phyloP scores from a whole-genome alignment of 2,113 vertebrate species.

The Andinoacara biseriatus region DNA sequence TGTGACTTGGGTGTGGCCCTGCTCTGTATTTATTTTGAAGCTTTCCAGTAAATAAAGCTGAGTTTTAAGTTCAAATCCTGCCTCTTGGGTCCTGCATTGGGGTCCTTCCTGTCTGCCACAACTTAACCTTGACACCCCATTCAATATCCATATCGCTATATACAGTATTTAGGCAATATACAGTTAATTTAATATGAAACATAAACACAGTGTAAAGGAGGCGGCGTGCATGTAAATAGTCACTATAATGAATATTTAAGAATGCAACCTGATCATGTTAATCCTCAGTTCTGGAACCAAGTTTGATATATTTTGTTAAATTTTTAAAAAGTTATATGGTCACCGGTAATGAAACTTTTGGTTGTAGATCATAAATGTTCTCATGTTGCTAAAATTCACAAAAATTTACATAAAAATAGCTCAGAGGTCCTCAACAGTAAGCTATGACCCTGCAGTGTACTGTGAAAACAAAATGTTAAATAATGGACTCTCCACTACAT shows the following conservation, averaged over 20 bases:
- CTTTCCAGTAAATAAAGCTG: too few relatives aligned
- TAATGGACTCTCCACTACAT: background rate
- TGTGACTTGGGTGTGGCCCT: too few relatives aligned
- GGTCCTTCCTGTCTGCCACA: too few relatives aligned
- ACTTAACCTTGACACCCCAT: background rate
- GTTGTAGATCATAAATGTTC: background rate
- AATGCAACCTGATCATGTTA: too few relatives aligned
- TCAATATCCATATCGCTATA: background rate
- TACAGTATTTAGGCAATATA: background rate
- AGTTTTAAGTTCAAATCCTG: too few relatives aligned
- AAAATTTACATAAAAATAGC: background rate
- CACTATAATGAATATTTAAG: background rate
- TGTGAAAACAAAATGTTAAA: conserved; percentile 1
- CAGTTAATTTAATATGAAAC: background rate
- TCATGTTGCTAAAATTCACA: background rate
- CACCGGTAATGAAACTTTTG: background rate
- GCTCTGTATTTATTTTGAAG: too few relatives aligned
- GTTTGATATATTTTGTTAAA: too few relatives aligned
- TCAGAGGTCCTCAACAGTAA: background rate
- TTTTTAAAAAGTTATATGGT: background rate
- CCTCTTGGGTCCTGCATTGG: too few relatives aligned
- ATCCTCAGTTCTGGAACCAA: too few relatives aligned
- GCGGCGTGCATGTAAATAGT: background rate
- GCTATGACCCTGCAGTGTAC: background rate
- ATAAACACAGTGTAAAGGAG: background rate